phyloP scores from a whole-genome alignment of 1,140 invertebrate species.

The Lucilia cuprina region DNA sequence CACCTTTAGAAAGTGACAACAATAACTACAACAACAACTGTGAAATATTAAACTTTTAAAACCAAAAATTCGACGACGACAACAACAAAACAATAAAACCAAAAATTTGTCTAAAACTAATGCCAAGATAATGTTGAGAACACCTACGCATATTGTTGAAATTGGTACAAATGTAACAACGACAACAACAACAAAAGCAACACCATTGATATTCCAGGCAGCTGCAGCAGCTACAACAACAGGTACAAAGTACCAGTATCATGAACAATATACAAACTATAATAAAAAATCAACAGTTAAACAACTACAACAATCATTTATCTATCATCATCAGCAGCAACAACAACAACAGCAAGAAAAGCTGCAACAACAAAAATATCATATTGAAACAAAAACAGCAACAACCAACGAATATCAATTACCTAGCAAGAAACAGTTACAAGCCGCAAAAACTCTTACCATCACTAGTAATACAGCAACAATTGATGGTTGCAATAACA shows the following conservation, averaged over 20 bases:
- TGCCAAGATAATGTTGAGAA: slow-evolving; percentile 62
- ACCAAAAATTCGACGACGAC: neutral
- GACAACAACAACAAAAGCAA: slow-evolving; percentile 28
- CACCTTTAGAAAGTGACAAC: neutral
- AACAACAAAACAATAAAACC: slow-evolving; percentile 12
- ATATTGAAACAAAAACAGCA: neutral
- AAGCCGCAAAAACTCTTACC: neutral
- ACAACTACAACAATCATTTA: neutral
- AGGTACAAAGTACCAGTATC: slow-evolving; percentile 31
- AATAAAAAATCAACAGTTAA: neutral
- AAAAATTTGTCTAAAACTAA: neutral
- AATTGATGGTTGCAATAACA: neutral
- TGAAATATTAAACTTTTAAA: neutral
- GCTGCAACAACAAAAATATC: neutral
- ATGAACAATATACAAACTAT: slow-evolving; percentile 17
- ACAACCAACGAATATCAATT: slow-evolving; percentile 38
- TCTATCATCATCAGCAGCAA: slow-evolving; percentile 14
- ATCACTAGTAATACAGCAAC: neutral
- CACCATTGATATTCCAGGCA: neutral
- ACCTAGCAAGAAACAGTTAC: slow-evolving; percentile 28
- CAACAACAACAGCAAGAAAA: neutral
- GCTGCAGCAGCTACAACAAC: slow-evolving; percentile 1
- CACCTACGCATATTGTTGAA: slow-evolving; percentile 54
- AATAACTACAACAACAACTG: neutral
- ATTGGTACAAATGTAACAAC: slow-evolving; percentile 43